phyloP scores from a whole-genome alignment of 1,140 invertebrate genomes.

The Bombus pascuorum region DNA sequence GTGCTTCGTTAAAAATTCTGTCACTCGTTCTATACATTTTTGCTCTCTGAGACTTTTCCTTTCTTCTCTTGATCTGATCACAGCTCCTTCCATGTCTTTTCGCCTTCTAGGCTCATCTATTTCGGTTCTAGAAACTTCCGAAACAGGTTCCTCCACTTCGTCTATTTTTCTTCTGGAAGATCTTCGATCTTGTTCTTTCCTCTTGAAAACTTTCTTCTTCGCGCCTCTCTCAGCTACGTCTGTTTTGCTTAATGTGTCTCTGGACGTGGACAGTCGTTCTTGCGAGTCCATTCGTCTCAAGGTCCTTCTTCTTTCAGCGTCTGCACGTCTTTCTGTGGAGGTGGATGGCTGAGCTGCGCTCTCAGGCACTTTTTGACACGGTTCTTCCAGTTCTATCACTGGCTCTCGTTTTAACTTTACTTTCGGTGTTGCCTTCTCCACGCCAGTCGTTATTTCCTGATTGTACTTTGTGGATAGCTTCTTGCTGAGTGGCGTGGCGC shows the following conservation, averaged over 20 bases:
- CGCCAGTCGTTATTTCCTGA: constrained; percentile 9
- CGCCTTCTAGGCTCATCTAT: neutral
- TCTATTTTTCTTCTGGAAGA: constrained; percentile 1
- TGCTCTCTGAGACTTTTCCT: constrained; percentile 64
- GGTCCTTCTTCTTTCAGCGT: constrained; percentile 1
- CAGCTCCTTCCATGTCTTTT: neutral
- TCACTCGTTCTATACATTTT: constrained; percentile 68
- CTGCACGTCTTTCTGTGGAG: neutral
- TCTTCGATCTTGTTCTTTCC: neutral
- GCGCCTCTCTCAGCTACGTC: constrained; percentile 32
- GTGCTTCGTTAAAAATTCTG: constrained; percentile 64
- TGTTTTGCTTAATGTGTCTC: constrained; percentile 24
- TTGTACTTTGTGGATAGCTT: neutral
- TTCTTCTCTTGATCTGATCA: constrained; percentile 48
- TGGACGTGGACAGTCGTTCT: constrained; percentile 5
- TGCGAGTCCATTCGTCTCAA: constrained; percentile 42
- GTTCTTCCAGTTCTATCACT: neutral
- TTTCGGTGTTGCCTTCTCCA: constrained; percentile 53
- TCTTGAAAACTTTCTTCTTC: constrained; percentile 33
- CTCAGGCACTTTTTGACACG: constrained; percentile 18
- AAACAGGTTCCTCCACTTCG: neutral
- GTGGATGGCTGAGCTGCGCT: neutral
- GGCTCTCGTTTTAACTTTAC: constrained; percentile 59
- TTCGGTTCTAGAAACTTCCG: neutral
- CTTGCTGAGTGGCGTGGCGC: neutral